Evolutionary conservation across 2,888 invertebrate species (phyloP), one percentile per base, ranked within the genome.

Genomic region (Pollenia labialis): DNA sequence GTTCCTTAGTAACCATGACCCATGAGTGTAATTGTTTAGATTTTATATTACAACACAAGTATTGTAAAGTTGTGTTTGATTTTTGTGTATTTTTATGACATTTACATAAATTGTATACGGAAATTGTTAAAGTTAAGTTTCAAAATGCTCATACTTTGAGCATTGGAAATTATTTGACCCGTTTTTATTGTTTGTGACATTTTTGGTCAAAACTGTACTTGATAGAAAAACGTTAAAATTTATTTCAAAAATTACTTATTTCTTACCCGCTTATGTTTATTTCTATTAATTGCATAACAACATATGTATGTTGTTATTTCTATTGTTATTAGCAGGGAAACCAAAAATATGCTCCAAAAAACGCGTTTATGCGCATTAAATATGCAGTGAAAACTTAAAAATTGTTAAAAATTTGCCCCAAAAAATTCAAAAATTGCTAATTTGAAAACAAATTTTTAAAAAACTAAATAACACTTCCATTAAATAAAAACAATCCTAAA

Each of bases 11-110:
- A 87, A 87, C 77, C 82, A 60, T 83, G 77, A 85, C 85, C 83
- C 83, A 89, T 90, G 90, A 62, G 54, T 87, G 83, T 90, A 91
- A 91, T 92, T 92, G 91, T 90, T 90, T 90, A 91, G 91, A 92
- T 91, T 91, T 91, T 89, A 7, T 46, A n/a, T 89, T 90, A 32
- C 6, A 32, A 32, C 89, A 90, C 90, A 89, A 89, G 16, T 46
- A 89, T 90, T 90, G 91, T 90, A 90, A 42, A 68, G 18, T 92
- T 90, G 87, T 89, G 88, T 90, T 81, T 68, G 79, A 80, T 83
- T 75, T 32, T 77, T 88, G 77, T 81, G 60, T 62, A 71, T 85
- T 66, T 69, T 81, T 80, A 40, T 76, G 83, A 75, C 80, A 83
- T 76, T 81, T 72, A 64, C 83, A 77, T 77, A 69, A 71, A 64